Evolutionary conservation across 2,113 vertebrate genomes (phyloP), one percentile per base, ranked within the genome.

Genomic region (Rhegmatorhina hoffmannsi): DNA sequence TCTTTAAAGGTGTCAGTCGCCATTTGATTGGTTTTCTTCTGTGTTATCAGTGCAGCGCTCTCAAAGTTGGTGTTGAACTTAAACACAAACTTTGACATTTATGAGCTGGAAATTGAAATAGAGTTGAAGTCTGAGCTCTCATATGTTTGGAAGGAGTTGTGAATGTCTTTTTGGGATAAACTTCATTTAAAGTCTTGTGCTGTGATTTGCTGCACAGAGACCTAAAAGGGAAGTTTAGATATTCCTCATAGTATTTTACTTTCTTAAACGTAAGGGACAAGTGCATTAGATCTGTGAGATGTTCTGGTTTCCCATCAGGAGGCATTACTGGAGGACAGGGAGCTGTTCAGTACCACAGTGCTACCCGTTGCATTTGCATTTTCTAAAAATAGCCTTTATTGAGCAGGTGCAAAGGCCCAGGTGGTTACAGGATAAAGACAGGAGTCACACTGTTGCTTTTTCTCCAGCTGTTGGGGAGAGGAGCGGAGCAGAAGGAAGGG

Each of bases 211-310:
- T 67, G 13, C 14, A 2, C 8, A n/a, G 58, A 82, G 14, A 18
- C 3, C 16, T 26, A 3, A 7, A 40, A 78, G 28, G 33, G 14
- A 5, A 18, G 5, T 56, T 84, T 53, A 50, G 43, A 17, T 26
- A 15, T 49, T 50, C 9, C 10, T 53, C 6, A 13, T 53, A 18
- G 5, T 1, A 6, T 56, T 72, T 89, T 26, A 1, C 4, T 64
- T 82, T 59, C 19, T 31, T 43, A 34, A 62, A 10, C 2, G 0
- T 34, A 5, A 28, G 40, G 15, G 6, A 4, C 5, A 24, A 13
- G 12, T 4, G 33, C 2, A 0, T 73, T 20, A 3, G 8, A 6
- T 33, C n/a, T 2, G 0, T 12, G 43, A 2, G 4, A 4, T 20
- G 1, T 2, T 28, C 10, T 1, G 0, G 9, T 43, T 66, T 66